A percentile compares a stretch with the other conserved stretches of the same genome.
phyloP scores from a whole-genome alignment of 1,140 invertebrate genomes.

The Acyrthosiphon pisum region DNA sequence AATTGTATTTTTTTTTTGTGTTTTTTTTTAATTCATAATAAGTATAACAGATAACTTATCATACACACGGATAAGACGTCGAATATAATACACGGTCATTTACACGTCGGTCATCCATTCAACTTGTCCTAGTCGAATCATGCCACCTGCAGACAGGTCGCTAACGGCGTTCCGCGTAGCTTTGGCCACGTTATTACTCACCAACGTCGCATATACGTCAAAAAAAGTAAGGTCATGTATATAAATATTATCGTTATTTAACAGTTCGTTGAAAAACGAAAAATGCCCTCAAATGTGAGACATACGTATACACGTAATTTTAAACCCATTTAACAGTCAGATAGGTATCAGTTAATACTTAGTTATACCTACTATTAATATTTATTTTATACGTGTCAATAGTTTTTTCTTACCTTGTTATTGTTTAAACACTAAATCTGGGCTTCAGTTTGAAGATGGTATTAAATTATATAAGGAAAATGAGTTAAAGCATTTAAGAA shows the following conservation, averaged over 20 bases:
- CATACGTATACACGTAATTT: no score
- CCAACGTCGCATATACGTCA: background rate
- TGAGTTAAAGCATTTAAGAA: no score
- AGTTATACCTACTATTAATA: background rate
- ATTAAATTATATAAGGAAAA: background rate
- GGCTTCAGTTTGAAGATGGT: background rate
- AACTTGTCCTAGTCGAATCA: background rate
- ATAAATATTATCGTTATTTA: background rate
- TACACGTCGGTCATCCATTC: no score
- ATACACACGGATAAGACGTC: background rate
- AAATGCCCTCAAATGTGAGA: background rate
- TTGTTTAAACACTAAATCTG: background rate
- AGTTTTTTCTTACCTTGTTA: background rate
- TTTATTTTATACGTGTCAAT: background rate
- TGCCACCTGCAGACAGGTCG: background rate
- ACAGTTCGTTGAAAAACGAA: background rate
- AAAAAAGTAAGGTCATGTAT: background rate
- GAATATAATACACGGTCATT: no score
- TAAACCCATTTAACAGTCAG: background rate
- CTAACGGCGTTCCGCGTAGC: background rate
- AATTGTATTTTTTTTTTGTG: background rate
- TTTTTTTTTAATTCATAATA: no score
- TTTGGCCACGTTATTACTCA: background rate
- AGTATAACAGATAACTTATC: no score
- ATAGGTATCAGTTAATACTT: background rate